Evolutionary conservation across 2,888 invertebrate genomes (phyloP).

Genomic region (Sphaerophoria taeniata): DNA sequence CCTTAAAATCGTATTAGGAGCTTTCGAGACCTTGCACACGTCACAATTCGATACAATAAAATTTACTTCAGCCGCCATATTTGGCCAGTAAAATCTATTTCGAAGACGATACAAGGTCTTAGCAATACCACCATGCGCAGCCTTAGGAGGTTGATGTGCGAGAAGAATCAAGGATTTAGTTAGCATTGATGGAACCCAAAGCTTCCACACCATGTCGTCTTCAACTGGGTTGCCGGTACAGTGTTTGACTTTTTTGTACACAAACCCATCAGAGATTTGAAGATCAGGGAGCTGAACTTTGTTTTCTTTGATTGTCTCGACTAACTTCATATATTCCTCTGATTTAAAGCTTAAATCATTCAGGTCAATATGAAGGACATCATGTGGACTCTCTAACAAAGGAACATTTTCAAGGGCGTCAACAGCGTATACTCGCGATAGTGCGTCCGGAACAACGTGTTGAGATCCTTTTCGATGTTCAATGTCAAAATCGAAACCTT

Average conservation of each 20-base stretch:
- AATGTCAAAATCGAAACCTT: background rate
- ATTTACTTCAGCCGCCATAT: background rate
- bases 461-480: background rate
- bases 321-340: background rate
- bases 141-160: slow-evolving; percentile 1
- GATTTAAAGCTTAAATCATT: background rate
- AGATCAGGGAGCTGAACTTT: background rate
- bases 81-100: background rate
- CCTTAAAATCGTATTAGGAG: background rate
- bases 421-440: background rate
- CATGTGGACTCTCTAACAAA: no score
- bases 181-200: background rate
- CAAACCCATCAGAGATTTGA: background rate
- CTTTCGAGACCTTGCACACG: background rate
- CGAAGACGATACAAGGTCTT: slow-evolving; percentile 3
- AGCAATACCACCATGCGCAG: slow-evolving; percentile 6
- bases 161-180: background rate
- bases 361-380: background rate
- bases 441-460: background rate
- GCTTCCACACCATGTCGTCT: background rate
- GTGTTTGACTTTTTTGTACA: background rate
- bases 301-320: background rate
- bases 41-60: background rate
- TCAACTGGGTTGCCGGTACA: background rate
- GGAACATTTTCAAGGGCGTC: background rate